These are phyloP conservation scores for Metaphire vulgaris DNA, from an alignment of 1,140 invertebrate species.

Conservation along the genomic window DNA sequence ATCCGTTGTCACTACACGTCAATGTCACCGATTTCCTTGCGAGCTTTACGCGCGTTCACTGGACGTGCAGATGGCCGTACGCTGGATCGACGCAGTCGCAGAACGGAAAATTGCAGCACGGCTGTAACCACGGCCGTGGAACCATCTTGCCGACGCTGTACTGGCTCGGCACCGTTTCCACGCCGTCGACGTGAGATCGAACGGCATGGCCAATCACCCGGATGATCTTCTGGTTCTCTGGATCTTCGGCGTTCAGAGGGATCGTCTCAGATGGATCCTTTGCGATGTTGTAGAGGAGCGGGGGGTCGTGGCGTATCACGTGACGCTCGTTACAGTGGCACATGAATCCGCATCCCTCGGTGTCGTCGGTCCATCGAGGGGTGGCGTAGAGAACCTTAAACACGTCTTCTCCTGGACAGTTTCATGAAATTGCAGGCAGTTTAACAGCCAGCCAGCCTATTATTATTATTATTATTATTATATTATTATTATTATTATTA, in stretches of 20 bases:
- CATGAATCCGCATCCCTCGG: slow-evolving; percentile 16
- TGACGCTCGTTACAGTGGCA: slow-evolving; percentile 17
- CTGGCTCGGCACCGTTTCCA: slow-evolving; percentile 28
- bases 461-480: no score
- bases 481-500: no score
- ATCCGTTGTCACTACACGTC: not conserved
- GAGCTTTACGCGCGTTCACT: not conserved
- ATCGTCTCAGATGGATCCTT: slow-evolving; percentile 25
- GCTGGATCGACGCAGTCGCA: slow-evolving; percentile 35
- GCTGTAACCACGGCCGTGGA: slow-evolving; percentile 45
- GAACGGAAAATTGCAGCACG: slow-evolving; percentile 40
- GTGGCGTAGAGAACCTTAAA: slow-evolving; percentile 29
- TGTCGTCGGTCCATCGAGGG: slow-evolving; percentile 25
- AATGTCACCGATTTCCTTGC: not conserved
- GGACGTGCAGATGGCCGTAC: not conserved
- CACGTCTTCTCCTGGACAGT: slow-evolving; percentile 15
- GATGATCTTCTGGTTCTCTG: slow-evolving; percentile 4
- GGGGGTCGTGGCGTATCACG: slow-evolving; percentile 19
- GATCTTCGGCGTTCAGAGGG: not conserved
- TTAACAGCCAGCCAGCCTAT: not conserved
- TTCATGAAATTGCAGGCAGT: not conserved
- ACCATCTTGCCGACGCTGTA: slow-evolving; percentile 38
- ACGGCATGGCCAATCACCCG: not conserved
- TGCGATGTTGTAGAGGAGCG: slow-evolving; percentile 28
- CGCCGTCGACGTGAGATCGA: not conserved